phyloP scores from a whole-genome alignment of 1,140 invertebrate genomes.

The Drosophila carrolli region DNA sequence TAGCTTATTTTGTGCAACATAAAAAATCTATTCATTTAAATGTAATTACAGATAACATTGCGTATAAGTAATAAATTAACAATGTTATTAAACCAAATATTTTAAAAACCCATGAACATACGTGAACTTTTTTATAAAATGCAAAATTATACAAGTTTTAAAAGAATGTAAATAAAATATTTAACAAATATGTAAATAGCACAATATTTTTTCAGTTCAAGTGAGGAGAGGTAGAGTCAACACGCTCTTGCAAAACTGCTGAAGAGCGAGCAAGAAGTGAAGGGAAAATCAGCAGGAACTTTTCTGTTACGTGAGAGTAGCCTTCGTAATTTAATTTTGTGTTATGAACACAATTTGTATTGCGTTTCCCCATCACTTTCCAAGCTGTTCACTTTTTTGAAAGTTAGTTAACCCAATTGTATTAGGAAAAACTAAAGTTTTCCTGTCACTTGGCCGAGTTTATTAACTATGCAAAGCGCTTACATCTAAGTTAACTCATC shows the following conservation, averaged over 20 bases:
- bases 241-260: not conserved
- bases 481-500: not conserved
- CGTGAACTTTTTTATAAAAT: too few species aligned
- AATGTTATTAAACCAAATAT: too few species aligned
- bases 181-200: too few species aligned
- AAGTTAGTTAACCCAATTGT: constrained; percentile 30
- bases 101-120: too few species aligned
- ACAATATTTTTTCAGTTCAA: not conserved
- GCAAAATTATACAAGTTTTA: too few species aligned
- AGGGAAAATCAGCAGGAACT: not conserved
- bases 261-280: not conserved
- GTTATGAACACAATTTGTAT: constrained; percentile 13
- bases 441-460: constrained; percentile 2
- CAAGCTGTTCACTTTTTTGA: not conserved
- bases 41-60: not conserved
- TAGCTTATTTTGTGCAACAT: too few species aligned
- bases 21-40: not conserved
- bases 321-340: constrained; percentile 51
- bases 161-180: too few species aligned
- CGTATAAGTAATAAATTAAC: not conserved
- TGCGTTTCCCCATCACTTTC: not conserved
- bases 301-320: constrained; percentile 23
- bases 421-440: constrained; percentile 21
- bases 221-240: not conserved
- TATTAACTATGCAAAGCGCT: constrained; percentile 2